Base-by-base conservation (phyloP, 1,140 invertebrate species). In the Samia ricini region DNA sequence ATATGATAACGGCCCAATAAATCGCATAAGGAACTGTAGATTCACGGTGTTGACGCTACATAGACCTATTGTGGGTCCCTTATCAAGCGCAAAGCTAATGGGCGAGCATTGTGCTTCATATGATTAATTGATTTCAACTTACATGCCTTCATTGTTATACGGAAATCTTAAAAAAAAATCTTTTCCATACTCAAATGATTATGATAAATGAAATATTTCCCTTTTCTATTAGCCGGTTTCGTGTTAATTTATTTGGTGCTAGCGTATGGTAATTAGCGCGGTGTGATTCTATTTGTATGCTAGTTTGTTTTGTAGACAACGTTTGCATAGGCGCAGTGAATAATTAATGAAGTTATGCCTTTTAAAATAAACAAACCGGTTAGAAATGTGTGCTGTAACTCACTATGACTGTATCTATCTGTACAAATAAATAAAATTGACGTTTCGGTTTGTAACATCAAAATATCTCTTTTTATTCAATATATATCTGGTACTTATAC, bases 11-110 rank as follows among this genome's bases (percentile, higher is more conserved):
- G 63, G 62, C 26, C 63, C 68, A 66, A 69, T 69, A 60, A 69
- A 69, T 69, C 52, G 56, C 49, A 36, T 24, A 42, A 33, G 36
- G 61, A 63, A 59, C 51, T 60, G 24, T 33, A 50, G 60, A 42
- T 64, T 36, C 23, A 10, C 49, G 52, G 77, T 74, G 63, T 75
- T 75, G 77, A 78, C 74, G 77, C 74, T 77, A 76, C 69, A 72
- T 65, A 74, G 78, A 72, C 76, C 26, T 18, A 26, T 57, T 33
- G 74, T 83, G 83, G 83, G 79, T 77, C 81, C 79, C 80, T 85
- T 85, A 85, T 88, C 83, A 85, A 88, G 76, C 81, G 69, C 70
- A 72, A 80, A 85, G 81, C 80, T 88, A 85, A 88, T 83, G 83
- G 83, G 76, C 76, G 61, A 79, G 80, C 83, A 77, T 88, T 88